These are phyloP conservation scores for Pitangus sulphuratus DNA, from an alignment of 2,797 vertebrate genomes.

Conservation along the genomic window DNA sequence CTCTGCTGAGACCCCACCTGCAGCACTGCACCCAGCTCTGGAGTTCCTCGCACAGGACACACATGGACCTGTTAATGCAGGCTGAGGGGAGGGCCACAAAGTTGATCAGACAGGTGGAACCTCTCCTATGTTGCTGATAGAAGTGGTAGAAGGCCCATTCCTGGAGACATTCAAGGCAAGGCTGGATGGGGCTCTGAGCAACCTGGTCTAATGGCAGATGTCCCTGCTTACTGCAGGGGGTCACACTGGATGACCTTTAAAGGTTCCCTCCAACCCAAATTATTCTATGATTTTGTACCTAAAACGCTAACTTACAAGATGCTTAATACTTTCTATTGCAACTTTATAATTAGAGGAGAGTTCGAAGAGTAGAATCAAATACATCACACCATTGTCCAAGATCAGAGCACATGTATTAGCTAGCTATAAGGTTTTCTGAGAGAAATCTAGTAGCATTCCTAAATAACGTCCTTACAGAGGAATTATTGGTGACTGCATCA, in stretches of 20 bases:
- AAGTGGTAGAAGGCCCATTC: background rate
- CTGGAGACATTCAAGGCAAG: background rate
- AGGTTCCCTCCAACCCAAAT: background rate
- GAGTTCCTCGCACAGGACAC: background rate
- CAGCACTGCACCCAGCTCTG: background rate
- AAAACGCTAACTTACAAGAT: background rate
- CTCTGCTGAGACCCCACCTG: background rate
- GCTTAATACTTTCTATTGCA: background rate
- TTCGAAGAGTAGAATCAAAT: background rate
- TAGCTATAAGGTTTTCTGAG: background rate
- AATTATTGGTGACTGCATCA: background rate
- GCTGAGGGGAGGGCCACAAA: background rate
- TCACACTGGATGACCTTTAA: background rate
- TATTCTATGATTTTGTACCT: background rate
- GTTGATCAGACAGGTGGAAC: background rate
- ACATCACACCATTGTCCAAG: rapidly evolving
- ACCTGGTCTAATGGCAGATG: background rate
- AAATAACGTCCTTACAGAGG: background rate
- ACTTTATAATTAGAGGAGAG: background rate
- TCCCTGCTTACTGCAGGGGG: rapidly evolving
- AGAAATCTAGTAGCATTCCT: background rate
- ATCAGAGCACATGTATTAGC: background rate
- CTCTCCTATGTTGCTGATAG: background rate
- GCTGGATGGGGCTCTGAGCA: background rate
- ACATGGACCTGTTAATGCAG: background rate